Evolutionary conservation across 2,113 vertebrate species (phyloP), one percentile per base, ranked within the genome.

Genomic region (Lophura nycthemera): DNA sequence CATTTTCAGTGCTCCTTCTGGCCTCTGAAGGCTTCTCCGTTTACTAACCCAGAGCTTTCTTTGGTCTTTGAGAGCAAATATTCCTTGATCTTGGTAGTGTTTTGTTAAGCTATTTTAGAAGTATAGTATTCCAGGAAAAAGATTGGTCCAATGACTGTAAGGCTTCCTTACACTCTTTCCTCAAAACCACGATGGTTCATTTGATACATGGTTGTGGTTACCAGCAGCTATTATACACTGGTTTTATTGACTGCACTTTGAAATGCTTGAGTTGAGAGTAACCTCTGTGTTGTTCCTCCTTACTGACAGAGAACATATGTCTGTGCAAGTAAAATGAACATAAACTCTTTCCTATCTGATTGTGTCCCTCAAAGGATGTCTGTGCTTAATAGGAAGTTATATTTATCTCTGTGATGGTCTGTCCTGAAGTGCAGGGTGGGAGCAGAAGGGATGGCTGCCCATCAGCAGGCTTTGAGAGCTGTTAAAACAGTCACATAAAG

Each of bases 161-260:
- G 84, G 36, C 18, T 77, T 92, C 38, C 64, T 89, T 70, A 88
- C 59, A 83, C 77, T 65, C 54, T 74, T 83, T 92, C 64, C 72
- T 95, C 60, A 89, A 91, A 95, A 91, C 91, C 50, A 77, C 4
- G 71, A 60, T 74, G 75, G 72, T 67, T 83, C 82, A 29, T 79
- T 86, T 90, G 86, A 86, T 73, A 90, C 83, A 43, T 88, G 88
- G 65, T 71, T 91, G 82, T 81, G 75, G 65, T 93, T 93, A 89
- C 75, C 50, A 86, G 82, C 76, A 86, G 79, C 65, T 88, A 78
- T 64, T 86, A 79, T 52, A 64, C 48, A 36, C 69, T 60, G 47
- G 21, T 56, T 93, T 95, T 92, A 95, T 77, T 77, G 89, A 71
- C 60, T 86, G 40, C 10, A 18, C 71, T 93, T 95, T 91, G 67